Conservation (phyloP, 2,113 vertebrate genomes). For the Caranx ignobilis region DNA sequence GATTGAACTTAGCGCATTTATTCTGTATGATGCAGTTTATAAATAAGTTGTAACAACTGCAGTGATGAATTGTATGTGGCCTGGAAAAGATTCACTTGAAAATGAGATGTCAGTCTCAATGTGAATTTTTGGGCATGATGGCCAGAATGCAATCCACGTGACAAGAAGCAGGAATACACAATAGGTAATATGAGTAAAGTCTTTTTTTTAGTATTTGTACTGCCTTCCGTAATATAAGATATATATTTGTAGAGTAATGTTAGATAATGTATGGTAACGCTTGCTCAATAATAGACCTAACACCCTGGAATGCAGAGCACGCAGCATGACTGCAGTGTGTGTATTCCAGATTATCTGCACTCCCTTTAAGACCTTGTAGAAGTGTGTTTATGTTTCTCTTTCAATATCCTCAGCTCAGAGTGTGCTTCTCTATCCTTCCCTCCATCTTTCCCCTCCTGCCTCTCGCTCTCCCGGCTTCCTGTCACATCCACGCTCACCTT, state of each 20-base stretch:
- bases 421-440: constrained; percentile 77
- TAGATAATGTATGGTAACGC: constrained; percentile 44
- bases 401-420: constrained; percentile 78
- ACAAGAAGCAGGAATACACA: background rate
- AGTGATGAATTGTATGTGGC: constrained; percentile 39
- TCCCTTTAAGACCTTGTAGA: constrained; percentile 71
- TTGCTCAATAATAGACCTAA: constrained; percentile 38
- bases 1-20: constrained; percentile 17
- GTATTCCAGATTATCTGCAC: constrained; percentile 70
- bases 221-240: constrained; percentile 16
- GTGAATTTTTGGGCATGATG: constrained; percentile 39
- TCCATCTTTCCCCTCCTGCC: constrained; percentile 71
- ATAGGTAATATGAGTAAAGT: constrained; percentile 4
- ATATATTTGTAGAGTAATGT: constrained; percentile 23
- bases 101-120: constrained; percentile 71
- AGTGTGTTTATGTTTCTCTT: constrained; percentile 73
- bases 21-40: constrained; percentile 1
- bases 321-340: constrained; percentile 62
- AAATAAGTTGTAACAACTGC: background rate
- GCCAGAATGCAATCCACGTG: constrained; percentile 21
- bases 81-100: constrained; percentile 58
- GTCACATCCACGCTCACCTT: constrained; percentile 63
- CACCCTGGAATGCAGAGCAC: constrained; percentile 69
- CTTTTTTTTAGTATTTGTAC: constrained; percentile 24
- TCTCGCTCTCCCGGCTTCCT: constrained; percentile 64